These are phyloP conservation scores for Chloropsis cyanopogon DNA, from an alignment of 2,113 vertebrate genomes.

Conservation along the genomic window DNA sequence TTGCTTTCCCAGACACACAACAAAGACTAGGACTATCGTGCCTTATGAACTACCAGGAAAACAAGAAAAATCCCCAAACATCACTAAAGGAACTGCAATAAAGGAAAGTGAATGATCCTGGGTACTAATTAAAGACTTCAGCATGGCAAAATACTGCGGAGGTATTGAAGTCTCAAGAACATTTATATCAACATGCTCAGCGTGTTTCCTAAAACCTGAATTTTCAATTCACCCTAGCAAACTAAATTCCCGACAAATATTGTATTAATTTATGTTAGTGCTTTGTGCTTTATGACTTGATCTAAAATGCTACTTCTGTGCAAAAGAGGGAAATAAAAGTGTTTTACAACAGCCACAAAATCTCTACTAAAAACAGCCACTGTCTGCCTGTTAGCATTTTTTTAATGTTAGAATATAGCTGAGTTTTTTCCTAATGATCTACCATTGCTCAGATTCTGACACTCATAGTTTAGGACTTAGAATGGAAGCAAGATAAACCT, in stretches of 20 bases:
- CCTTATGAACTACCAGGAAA: background rate
- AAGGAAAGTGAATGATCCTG: background rate
- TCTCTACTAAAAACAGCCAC: background rate
- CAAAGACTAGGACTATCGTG: rapidly evolving
- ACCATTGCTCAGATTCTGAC: background rate
- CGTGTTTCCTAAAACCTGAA: background rate
- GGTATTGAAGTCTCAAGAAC: background rate
- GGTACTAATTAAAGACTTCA: background rate
- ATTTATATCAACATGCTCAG: background rate
- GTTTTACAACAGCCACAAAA: background rate
- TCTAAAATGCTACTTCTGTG: background rate
- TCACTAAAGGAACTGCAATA: background rate
- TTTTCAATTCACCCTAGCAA: background rate
- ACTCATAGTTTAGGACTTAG: background rate
- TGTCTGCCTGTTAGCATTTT: background rate
- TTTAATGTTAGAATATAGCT: background rate
- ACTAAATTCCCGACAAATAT: background rate
- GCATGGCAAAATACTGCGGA: background rate
- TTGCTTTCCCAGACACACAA: background rate
- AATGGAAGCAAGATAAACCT: background rate
- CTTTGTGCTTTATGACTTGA: background rate
- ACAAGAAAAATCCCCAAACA: background rate
- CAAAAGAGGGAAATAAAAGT: background rate
- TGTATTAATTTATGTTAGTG: background rate
- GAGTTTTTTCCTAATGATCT: background rate